Conservation (phyloP, 2,113 vertebrate genomes). For the Colistium nudipinnis region DNA sequence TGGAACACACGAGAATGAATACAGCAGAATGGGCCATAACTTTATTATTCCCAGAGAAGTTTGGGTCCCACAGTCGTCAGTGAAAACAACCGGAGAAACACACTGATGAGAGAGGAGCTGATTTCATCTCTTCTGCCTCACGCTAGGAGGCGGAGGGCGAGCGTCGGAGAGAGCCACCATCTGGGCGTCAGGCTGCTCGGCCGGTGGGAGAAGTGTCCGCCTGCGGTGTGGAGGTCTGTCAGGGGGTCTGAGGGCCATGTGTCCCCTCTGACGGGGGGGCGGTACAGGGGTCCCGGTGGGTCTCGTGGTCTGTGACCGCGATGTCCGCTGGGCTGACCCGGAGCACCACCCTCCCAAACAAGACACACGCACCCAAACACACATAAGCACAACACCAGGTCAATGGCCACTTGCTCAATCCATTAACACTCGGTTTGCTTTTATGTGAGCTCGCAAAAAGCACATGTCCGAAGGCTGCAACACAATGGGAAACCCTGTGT, state of each 20-base stretch:
- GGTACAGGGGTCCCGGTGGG: constrained; percentile 58
- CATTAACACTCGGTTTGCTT: constrained; percentile 56
- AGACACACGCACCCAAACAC: constrained; percentile 49
- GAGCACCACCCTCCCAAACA: constrained; percentile 56
- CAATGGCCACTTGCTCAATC: constrained; percentile 58
- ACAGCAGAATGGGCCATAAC: neutral
- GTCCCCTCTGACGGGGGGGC: constrained; percentile 58
- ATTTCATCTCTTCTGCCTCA: constrained; percentile 31
- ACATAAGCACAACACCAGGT: constrained; percentile 61
- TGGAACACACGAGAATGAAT: neutral
- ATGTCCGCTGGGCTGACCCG: constrained; percentile 68
- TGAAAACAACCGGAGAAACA: constrained; percentile 31
- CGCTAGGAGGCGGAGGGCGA: constrained; percentile 3
- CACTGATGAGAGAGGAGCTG: constrained; percentile 38
- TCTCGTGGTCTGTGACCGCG: constrained; percentile 72
- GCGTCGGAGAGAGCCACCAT: constrained; percentile 57
- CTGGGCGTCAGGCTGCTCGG: constrained; percentile 69
- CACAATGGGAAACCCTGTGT: constrained; percentile 28
- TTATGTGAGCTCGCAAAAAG: constrained; percentile 53
- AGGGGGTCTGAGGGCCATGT: constrained; percentile 62
- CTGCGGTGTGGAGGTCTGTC: constrained; percentile 66
- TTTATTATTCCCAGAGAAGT: constrained; percentile 19
- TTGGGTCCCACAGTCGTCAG: neutral
- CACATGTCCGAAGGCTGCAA: constrained; percentile 40
- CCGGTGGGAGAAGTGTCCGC: constrained; percentile 55